Evolutionary conservation across 1,140 invertebrate genomes (phyloP).

Genomic region (Plodia interpunctella): DNA sequence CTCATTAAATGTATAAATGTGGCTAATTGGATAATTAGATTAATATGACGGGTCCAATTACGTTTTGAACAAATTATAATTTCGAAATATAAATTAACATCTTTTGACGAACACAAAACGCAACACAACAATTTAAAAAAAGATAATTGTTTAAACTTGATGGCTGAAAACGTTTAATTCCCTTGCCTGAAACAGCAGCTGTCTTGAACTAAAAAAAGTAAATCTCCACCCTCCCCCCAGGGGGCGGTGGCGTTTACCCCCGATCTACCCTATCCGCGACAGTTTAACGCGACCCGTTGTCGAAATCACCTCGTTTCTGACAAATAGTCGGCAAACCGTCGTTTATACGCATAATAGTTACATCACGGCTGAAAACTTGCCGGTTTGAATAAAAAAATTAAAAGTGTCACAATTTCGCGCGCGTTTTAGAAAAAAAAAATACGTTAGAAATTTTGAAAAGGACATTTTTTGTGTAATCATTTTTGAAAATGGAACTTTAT

Average conservation of each 20-base stretch:
- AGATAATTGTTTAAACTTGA: no score
- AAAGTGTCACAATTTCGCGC: neutral
- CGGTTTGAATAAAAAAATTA: neutral
- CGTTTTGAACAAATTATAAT: no score
- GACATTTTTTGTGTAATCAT: neutral
- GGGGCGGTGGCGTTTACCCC: constrained; percentile 12
- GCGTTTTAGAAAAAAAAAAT: neutral
- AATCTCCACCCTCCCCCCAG: constrained; percentile 19
- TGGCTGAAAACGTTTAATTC: neutral
- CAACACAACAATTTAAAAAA: no score
- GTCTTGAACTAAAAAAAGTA: neutral
- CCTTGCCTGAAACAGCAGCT: neutral
- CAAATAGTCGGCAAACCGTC: constrained; percentile 46
- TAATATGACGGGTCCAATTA: no score
- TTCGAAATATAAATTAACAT: no score
- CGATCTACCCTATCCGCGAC: constrained; percentile 35
- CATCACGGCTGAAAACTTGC: neutral
- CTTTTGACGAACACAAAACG: no score
- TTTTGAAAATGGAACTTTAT: no score
- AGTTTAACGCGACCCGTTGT: constrained; percentile 51
- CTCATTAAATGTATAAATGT: no score
- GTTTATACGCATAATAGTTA: constrained; percentile 31
- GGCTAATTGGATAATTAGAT: no score
- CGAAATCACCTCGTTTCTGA: constrained; percentile 53
- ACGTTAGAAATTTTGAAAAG: neutral